Conservation (phyloP, 2,113 vertebrate species). For the Acanthisitta chloris region DNA sequence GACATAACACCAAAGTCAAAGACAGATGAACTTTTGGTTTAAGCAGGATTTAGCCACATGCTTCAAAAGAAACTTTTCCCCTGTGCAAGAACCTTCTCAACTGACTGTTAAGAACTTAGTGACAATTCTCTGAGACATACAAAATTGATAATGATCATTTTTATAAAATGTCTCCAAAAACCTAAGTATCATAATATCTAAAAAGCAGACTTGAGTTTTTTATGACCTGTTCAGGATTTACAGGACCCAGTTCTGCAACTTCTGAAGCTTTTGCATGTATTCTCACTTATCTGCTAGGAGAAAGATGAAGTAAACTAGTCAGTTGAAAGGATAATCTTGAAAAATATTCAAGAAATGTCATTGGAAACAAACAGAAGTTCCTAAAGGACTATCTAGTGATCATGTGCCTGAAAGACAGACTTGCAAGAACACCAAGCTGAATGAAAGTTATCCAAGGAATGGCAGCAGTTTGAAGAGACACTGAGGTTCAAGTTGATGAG, state of each 20-base stretch:
- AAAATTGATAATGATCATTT: rapidly evolving
- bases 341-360: background rate
- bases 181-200: background rate
- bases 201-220: background rate
- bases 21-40: background rate
- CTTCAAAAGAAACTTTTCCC: background rate
- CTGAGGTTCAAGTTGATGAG: background rate
- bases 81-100: background rate
- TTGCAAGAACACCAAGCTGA: background rate
- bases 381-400: background rate
- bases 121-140: background rate
- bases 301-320: background rate
- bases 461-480: background rate
- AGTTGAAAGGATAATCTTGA: background rate
- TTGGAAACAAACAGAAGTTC: background rate
- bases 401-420: background rate
- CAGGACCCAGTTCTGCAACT: background rate
- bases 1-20: background rate
- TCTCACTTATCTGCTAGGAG: background rate
- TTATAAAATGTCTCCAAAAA: background rate
- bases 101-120: background rate
- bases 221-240: background rate
- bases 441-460: background rate
- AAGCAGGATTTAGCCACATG: background rate
- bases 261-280: background rate